These are phyloP conservation scores for Dioctria rufipes DNA, from an alignment of 2,888 invertebrate species.

Conservation along the genomic window DNA sequence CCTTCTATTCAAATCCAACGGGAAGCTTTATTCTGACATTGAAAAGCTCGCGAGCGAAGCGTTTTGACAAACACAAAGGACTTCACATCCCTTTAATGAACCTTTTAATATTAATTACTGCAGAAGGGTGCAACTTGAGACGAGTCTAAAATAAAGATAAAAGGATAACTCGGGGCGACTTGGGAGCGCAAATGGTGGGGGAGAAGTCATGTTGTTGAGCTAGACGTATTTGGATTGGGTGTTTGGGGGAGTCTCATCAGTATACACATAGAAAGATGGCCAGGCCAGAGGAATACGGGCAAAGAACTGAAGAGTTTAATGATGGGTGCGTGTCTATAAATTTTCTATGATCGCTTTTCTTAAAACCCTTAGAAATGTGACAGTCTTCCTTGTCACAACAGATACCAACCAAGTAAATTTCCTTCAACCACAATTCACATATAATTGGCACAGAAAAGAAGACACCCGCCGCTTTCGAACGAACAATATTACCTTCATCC, in stretches of 20 bases:
- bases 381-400: constrained; percentile 27
- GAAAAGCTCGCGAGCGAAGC: constrained; percentile 52
- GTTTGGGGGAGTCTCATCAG: neutral
- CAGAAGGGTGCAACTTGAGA: constrained; percentile 60
- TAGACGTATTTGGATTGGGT: neutral
- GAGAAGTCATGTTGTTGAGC: neutral
- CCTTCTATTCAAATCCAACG: constrained; percentile 40
- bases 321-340: neutral
- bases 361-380: constrained; percentile 31
- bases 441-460: constrained; percentile 34
- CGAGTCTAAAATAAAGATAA: constrained; percentile 53
- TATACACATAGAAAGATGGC: neutral
- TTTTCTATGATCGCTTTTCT: constrained; percentile 11
- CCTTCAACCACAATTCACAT: constrained; percentile 39
- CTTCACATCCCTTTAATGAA: constrained; percentile 61
- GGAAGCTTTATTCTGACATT: constrained; percentile 51
- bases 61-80: constrained; percentile 52
- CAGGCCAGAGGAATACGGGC: neutral
- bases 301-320: neutral
- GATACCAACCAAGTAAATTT: constrained; percentile 33
- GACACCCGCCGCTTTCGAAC: neutral
- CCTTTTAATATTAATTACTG: constrained; percentile 63
- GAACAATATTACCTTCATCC: neutral
- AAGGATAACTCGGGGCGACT: constrained; percentile 51
- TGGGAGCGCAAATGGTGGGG: neutral